Evolutionary conservation across 2,888 invertebrate genomes (phyloP).

Genomic region (Nephrocerus scutellatus): DNA sequence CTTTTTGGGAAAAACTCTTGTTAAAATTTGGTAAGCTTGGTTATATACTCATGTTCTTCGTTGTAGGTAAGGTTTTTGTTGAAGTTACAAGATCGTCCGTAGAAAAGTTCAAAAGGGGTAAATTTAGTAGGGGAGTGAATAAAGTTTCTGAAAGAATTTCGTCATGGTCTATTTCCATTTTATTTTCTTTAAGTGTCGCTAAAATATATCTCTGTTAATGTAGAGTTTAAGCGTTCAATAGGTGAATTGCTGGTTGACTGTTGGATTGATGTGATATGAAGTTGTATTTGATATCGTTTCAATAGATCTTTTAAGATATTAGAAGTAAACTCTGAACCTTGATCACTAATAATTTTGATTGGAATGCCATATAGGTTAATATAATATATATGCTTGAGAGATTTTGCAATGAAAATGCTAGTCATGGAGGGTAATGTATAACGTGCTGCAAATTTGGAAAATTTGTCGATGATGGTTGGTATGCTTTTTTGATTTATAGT

Average conservation of each 20-base stretch:
- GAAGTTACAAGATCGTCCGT: slow-evolving; percentile 6
- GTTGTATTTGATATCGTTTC: slow-evolving; percentile 3
- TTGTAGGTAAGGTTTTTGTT: slow-evolving; percentile 2
- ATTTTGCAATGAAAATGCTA: slow-evolving; percentile 5
- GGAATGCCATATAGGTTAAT: slow-evolving; percentile 9
- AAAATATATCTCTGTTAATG: slow-evolving; percentile 13
- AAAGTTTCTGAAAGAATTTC: slow-evolving; percentile 11
- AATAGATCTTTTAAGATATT: slow-evolving; percentile 8
- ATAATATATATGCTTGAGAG: slow-evolving; percentile 11
- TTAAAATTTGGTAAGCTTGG: slow-evolving; percentile 5
- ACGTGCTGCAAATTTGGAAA: slow-evolving; percentile 3
- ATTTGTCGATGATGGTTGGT: slow-evolving; percentile 9
- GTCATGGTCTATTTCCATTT: too few relatives aligned
- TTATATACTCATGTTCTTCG: slow-evolving; percentile 7
- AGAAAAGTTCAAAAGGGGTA: slow-evolving; percentile 8
- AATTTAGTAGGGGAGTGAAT: too few relatives aligned
- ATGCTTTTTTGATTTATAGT: too few relatives aligned
- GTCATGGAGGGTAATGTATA: slow-evolving; percentile 1
- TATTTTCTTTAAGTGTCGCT: too few relatives aligned
- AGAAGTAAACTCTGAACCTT: slow-evolving; percentile 5
- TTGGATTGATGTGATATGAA: slow-evolving; percentile 11
- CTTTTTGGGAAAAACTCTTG: slow-evolving; percentile 4
- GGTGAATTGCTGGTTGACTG: slow-evolving; percentile 6
- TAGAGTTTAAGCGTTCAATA: slow-evolving; percentile 5
- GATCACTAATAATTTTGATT: slow-evolving; percentile 3